Evolutionary conservation across 2,113 vertebrate species (phyloP).

Genomic region (Scolopax mira): DNA sequence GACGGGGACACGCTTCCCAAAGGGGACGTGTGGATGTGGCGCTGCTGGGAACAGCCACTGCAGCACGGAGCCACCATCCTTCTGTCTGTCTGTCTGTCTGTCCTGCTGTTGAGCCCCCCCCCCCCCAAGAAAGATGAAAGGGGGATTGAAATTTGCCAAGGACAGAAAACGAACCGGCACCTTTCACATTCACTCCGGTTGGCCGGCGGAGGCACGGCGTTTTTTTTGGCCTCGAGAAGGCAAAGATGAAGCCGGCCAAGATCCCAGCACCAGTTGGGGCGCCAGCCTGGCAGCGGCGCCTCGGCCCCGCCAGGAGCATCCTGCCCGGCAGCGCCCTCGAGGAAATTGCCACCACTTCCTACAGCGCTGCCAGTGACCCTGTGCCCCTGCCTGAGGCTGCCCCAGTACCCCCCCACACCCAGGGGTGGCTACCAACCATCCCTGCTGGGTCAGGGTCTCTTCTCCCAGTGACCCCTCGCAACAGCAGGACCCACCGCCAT

Average conservation of each 20-base stretch:
- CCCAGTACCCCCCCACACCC: not conserved
- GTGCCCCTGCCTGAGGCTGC: not conserved
- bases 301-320: not conserved
- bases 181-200: fast-evolving
- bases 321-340: not conserved
- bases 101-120: not conserved
- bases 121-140: not conserved
- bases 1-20: not conserved
- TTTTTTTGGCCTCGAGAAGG: not conserved
- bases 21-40: fast-evolving
- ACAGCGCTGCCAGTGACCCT: fast-evolving
- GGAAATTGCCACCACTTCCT: not conserved
- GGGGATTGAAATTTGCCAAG: not conserved
- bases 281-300: not conserved
- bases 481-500: not conserved
- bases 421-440: fast-evolving
- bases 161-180: not conserved
- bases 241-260: fast-evolving
- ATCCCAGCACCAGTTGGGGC: fast-evolving
- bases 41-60: fast-evolving
- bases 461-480: not conserved
- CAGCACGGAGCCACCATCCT: not conserved
- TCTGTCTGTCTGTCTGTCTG: not conserved
- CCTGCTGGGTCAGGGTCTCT: too few relatives aligned
- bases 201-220: fast-evolving